Percentiles rank a stretch among this genome's conserved stretches.
These are phyloP conservation scores for Augochlora pura DNA, from an alignment of 1,140 invertebrate species.

Conservation along the genomic window DNA sequence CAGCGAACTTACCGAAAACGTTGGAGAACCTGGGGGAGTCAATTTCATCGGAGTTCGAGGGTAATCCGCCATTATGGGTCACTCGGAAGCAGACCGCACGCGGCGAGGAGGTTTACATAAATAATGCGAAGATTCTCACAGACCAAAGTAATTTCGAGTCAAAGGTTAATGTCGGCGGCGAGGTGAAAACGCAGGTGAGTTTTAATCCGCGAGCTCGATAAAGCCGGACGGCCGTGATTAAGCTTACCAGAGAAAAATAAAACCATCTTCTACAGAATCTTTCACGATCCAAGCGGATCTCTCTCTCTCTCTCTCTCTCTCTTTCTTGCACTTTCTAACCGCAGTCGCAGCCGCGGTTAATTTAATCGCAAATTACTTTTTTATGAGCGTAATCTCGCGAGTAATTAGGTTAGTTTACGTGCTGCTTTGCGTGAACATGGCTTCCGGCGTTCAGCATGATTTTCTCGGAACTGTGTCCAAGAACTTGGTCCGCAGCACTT, in stretches of 20 bases:
- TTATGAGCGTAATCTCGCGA: slow-evolving; percentile 30
- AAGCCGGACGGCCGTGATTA: not conserved
- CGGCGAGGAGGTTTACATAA: slow-evolving; percentile 86
- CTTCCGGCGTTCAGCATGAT: slow-evolving; percentile 24
- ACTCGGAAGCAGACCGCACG: slow-evolving; percentile 82
- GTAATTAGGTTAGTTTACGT: slow-evolving; percentile 39
- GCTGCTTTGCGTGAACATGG: slow-evolving; percentile 28
- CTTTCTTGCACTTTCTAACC: too few species aligned
- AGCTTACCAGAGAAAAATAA: not conserved
- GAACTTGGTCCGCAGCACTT: not conserved
- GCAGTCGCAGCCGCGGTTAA: not conserved
- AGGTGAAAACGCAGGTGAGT: slow-evolving; percentile 86
- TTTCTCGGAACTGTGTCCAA: slow-evolving; percentile 15
- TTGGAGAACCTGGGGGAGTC: slow-evolving; percentile 84
- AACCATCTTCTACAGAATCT: not conserved
- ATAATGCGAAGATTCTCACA: slow-evolving; percentile 88
- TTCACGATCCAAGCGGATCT: not conserved
- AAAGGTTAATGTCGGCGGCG: slow-evolving; percentile 68
- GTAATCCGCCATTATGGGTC: slow-evolving; percentile 90
- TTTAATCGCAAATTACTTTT: slow-evolving; percentile 45
- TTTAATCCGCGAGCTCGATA: not conserved
- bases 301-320: too few species aligned
- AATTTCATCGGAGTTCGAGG: slow-evolving; percentile 87
- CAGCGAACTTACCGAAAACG: slow-evolving; percentile 86
- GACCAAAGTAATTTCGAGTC: slow-evolving; percentile 86